Conservation (phyloP, 30 jellyfish, hydroid and myxozoan species). For the Hydractinia echinata region DNA sequence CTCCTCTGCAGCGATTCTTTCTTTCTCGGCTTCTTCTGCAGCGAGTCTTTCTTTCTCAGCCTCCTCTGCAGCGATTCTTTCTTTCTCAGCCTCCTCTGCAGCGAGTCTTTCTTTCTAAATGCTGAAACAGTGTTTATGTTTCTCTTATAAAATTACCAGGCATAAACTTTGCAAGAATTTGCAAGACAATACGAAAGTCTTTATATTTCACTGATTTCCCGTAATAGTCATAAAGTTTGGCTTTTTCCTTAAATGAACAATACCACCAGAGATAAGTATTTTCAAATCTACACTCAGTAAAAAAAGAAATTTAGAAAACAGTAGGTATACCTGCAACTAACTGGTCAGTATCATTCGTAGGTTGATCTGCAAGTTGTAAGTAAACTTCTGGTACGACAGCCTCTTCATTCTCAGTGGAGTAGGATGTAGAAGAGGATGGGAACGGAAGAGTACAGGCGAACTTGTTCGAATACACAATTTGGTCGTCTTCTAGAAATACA, state of each 20-base stretch:
- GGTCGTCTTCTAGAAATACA: not conserved
- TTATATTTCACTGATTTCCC: too few relatives aligned
- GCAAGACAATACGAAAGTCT: too few relatives aligned
- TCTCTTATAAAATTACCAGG: too few relatives aligned
- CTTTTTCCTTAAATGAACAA: too few relatives aligned
- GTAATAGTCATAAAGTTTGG: too few relatives aligned
- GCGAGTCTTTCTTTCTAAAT: constrained; percentile 12
- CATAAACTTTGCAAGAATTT: too few relatives aligned
- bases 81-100: constrained; percentile 28
- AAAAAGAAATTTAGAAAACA: too few relatives aligned
- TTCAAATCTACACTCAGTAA: too few relatives aligned
- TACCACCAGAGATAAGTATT: too few relatives aligned
- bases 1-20: constrained; percentile 28
- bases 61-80: constrained; percentile 31
- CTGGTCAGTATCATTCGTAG: not conserved
- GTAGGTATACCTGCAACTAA: too few relatives aligned
- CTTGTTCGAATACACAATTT: not conserved
- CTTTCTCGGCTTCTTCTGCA: constrained; percentile 38
- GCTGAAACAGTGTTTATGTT: too few relatives aligned
- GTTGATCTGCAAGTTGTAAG: not conserved
- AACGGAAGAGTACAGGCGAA: not conserved
- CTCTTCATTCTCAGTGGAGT: not conserved
- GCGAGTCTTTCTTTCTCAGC: constrained; percentile 27
- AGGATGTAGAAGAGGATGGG: not conserved
- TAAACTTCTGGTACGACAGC: not conserved